Evolutionary conservation across 1,140 invertebrate genomes (phyloP), one percentile per base, ranked within the genome.

Genomic region (Drosophila subpulchrella): DNA sequence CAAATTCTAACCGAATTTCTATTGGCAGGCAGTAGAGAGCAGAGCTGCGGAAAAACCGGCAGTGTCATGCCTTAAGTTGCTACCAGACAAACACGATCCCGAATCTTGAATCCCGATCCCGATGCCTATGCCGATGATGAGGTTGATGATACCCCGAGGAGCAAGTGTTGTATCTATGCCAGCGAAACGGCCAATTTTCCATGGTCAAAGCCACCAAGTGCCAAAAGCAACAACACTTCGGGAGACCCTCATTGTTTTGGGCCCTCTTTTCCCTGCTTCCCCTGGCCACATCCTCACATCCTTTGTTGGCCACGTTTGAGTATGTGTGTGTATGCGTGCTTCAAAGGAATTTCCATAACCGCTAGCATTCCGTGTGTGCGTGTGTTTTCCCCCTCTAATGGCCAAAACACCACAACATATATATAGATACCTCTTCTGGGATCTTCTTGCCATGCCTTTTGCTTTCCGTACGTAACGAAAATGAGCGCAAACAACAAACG

Each of bases 261-360:
- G 20, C 27, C 53, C 44, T 17, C 12, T 20, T 17, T 46, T 8
- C 13, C 13, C 38, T 34, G 32, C 41, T 10, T 24, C 36, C 62
- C 54, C 48, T 57, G 70, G 59, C 70, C 75, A 54, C 75, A 80
- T 88, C 78, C 75, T 62, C 63, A 54, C 61, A 51, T 54, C 53
- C 48, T 71, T 62, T 62, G 56, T 58, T 54, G 59, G 60, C 30
- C 36, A 34, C 36, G 46, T 50, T 58, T 47, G 42, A 50, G 15
- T 44, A 42, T 56, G 53, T 46, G 46, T 59, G 51, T 66, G 47
- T n/a, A n/a, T 61, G 61, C 56, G 47, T 75, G 15, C 67, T 77
- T 83, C 84, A 83, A 89, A 89, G 84, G 84, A 89, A 89, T 89
- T 89, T 89, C 81, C 77, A 89, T 89, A 89, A 89, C 84, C 84